Evolutionary conservation across 2,797 vertebrate species (phyloP).

Genomic region (Mionectes olivaceus): DNA sequence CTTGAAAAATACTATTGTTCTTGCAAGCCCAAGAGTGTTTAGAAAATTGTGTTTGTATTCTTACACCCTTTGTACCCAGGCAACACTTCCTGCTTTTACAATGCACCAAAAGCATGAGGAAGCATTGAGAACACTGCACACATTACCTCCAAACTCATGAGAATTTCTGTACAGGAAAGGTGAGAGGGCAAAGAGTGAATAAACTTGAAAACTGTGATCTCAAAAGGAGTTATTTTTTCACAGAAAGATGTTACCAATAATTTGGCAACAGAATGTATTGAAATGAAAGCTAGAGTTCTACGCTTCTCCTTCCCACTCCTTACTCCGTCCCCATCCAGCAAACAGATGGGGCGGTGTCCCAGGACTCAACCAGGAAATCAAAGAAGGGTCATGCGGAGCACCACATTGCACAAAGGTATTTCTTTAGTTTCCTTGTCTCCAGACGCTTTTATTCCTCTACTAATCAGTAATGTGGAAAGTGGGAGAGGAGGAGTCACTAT

Average conservation of each 20-base stretch:
- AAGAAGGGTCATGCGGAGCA: not conserved
- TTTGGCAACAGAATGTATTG: not conserved
- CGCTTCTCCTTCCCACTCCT: not conserved
- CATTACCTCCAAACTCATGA: not conserved
- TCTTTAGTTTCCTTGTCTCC: not conserved
- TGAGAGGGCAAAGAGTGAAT: not conserved
- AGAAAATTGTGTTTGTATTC: not conserved
- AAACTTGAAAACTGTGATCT: not conserved
- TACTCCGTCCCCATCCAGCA: not conserved
- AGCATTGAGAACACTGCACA: not conserved
- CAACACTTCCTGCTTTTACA: constrained; percentile 48
- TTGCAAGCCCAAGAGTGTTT: not conserved
- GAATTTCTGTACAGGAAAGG: not conserved
- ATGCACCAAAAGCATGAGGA: not conserved
- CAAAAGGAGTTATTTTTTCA: not conserved
- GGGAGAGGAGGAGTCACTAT: not conserved
- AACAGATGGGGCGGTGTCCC: not conserved
- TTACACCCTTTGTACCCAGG: constrained; percentile 11
- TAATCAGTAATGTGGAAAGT: not conserved
- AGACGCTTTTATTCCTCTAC: not conserved
- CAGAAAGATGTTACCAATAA: not conserved
- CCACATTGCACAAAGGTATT: not conserved
- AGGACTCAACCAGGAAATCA: not conserved
- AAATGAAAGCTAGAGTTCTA: not conserved
- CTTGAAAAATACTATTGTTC: constrained; percentile 23